Evolutionary conservation across 2,113 vertebrate species (phyloP).

Genomic region (Rostratula benghalensis): DNA sequence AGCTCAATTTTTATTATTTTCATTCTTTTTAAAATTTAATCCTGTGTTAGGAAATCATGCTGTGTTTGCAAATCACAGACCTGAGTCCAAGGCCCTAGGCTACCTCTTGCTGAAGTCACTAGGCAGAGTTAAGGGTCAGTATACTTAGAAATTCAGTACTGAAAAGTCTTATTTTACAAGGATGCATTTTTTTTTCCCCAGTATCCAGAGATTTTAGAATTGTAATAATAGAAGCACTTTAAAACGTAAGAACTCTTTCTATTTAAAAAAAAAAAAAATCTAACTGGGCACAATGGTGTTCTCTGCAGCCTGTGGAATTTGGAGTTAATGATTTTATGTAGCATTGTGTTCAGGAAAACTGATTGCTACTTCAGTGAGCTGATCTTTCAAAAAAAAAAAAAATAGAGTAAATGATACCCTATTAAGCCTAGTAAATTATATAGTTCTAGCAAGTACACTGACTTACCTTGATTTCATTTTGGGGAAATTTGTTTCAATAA

Average conservation of each 20-base stretch:
- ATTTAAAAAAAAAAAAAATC: neutral
- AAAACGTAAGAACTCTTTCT: neutral
- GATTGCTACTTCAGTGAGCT: neutral
- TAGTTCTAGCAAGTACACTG: neutral
- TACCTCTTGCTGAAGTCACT: neutral
- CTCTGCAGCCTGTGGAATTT: neutral
- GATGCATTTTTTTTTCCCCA: neutral
- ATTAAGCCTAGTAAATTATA: neutral
- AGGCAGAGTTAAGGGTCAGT: neutral
- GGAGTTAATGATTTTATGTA: neutral
- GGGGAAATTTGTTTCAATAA: constrained; percentile 20
- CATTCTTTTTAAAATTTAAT: neutral
- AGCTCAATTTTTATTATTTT: neutral
- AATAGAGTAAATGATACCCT: neutral
- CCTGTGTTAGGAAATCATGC: neutral
- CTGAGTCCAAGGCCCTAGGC: neutral
- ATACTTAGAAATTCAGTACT: neutral
- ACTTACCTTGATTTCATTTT: neutral
- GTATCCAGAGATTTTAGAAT: neutral
- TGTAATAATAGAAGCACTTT: neutral
- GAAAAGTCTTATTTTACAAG: neutral
- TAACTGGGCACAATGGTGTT: neutral
- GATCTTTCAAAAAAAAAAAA: neutral
- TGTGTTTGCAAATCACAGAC: neutral
- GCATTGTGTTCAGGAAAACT: neutral